Evolutionary conservation across 2,888 invertebrate genomes (phyloP), one percentile per base, ranked within the genome.

Genomic region (Archips xylosteana): DNA sequence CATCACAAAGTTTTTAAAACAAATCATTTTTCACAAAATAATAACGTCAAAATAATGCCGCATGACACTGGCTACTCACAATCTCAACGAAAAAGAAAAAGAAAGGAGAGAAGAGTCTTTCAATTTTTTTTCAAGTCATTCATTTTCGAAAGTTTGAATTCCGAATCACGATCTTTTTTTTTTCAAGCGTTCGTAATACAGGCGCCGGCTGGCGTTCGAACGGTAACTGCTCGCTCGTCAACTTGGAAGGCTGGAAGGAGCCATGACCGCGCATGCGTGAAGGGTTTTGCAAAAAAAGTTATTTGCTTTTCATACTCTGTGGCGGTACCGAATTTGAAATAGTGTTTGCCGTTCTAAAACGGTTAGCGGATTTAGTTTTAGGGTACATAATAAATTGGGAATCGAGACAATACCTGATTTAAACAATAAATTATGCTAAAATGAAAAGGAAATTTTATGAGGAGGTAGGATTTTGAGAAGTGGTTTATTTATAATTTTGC

Each of bases 1-100:
- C 86, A 89, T 87, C 90, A 92, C 92, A 78, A 82, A 79, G 76
- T 79, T 83, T 79, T 78, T 82, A 59, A 79, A 81, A 78, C 81
- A 80, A 87, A 86, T 84, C 76, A 79, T 80, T 76, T 78, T 80
- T 79, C 80, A 67, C 80, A 80, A 78, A 78, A 72, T 78, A 80
- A 39, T 23, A 23, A 54, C 15, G 15, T 23, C 23, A 12, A 12
- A 15, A 15, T 3, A 45, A 47, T 15, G 51, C 8, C 42, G 34
- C 42, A 32, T 61, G 57, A 51, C 73, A 73, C 73, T 64, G 73
- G 59, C 63, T 15, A 15, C n/a, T 15, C 13, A 60, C 2, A 51
- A 73, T 47, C 32, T 6, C 2, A 15, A 51, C 34, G 13, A 59
- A 47, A 64, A 36, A 39, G 23, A 36, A 32, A 23, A 34, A 39